These are phyloP conservation scores for Isoperla grammatica DNA, from an alignment of 2,888 invertebrate species.

Conservation along the genomic window DNA sequence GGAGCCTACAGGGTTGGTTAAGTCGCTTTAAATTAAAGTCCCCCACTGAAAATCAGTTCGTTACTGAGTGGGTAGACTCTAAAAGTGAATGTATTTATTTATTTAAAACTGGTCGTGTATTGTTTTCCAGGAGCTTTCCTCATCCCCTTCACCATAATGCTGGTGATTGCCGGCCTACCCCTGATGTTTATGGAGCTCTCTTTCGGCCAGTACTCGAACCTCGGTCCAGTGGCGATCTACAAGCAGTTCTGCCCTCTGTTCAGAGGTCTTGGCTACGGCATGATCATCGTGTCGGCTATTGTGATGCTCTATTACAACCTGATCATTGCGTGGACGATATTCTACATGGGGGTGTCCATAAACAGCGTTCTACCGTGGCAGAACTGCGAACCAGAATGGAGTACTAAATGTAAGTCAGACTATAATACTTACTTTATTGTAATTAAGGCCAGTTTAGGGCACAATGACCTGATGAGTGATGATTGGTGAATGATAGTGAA, in stretches of 20 bases:
- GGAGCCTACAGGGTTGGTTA: no score
- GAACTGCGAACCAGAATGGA: conserved; percentile 65
- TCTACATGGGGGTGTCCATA: conserved; percentile 66
- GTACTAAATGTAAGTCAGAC: conserved; percentile 57
- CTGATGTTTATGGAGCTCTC: conserved; percentile 82
- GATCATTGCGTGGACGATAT: conserved; percentile 72
- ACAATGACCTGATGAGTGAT: no score
- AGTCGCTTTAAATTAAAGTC: no score
- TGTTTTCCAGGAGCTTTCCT: conserved; percentile 64
- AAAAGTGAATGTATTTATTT: no score
- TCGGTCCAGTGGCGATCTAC: conserved; percentile 75
- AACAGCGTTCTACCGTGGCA: conserved; percentile 59
- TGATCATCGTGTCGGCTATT: conserved; percentile 68
- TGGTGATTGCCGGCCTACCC: conserved; percentile 74
- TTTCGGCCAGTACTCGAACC: conserved; percentile 74
- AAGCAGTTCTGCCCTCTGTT: conserved; percentile 73
- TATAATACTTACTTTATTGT: no score
- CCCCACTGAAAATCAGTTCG: no score
- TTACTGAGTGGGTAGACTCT: no score
- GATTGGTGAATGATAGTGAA: no score
- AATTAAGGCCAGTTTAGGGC: no score
- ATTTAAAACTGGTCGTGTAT: no score
- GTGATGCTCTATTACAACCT: conserved; percentile 73
- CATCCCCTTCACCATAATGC: conserved; percentile 73
- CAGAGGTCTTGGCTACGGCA: conserved; percentile 66